These are phyloP conservation scores for Patiria pectinifera DNA, from an alignment of 53 echinoderm and acorn worm species.

Conservation along the genomic window DNA sequence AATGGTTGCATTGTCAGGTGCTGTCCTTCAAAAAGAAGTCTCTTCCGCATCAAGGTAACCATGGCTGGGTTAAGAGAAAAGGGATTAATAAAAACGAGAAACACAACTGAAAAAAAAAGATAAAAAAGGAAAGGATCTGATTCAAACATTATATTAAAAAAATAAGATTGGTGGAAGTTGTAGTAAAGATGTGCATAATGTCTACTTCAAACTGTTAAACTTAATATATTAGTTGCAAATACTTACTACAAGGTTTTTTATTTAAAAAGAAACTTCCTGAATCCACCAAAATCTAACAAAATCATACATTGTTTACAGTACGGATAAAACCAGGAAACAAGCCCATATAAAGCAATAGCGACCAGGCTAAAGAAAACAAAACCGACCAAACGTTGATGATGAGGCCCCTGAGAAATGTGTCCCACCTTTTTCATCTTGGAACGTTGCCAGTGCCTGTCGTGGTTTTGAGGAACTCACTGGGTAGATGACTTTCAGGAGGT, in stretches of 20 bases:
- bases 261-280: background rate
- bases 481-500: slow-evolving; percentile 17
- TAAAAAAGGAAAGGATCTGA: too few relatives aligned
- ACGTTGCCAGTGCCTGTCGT: slow-evolving; percentile 9
- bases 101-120: background rate
- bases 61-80: slow-evolving; percentile 9
- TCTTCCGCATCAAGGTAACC: slow-evolving; percentile 28
- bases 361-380: background rate
- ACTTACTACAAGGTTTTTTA: background rate
- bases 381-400: background rate
- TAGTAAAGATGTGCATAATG: too few relatives aligned
- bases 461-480: slow-evolving; percentile 25
- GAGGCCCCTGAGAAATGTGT: too few relatives aligned
- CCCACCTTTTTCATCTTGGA: slow-evolving; percentile 49
- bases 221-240: background rate
- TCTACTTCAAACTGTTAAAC: too few relatives aligned
- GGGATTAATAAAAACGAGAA: background rate
- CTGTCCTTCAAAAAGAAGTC: slow-evolving; percentile 25
- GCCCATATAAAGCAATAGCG: too few relatives aligned
- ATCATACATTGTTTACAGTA: too few relatives aligned
- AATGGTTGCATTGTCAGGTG: slow-evolving; percentile 27
- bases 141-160: too few relatives aligned
- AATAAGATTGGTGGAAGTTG: too few relatives aligned
- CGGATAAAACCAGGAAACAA: too few relatives aligned
- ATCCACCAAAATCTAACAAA: background rate